A percentile compares a stretch with the other conserved stretches of the same genome.
Evolutionary conservation across 2,113 vertebrate genomes (phyloP).

Genomic region (Chauna torquata): DNA sequence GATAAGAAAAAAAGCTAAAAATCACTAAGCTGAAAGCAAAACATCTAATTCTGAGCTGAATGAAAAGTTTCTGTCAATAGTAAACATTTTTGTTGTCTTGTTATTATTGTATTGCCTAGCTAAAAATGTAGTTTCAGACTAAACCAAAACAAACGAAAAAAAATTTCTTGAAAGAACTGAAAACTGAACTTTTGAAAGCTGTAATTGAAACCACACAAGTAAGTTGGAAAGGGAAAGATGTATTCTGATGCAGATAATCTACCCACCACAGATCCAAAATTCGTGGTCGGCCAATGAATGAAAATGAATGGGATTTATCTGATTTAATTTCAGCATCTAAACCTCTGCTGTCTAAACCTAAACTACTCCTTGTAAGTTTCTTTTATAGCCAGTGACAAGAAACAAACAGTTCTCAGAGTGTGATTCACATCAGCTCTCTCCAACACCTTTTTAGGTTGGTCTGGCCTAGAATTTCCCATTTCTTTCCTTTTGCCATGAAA

Average conservation of each 20-base stretch:
- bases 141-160: constrained; percentile 41
- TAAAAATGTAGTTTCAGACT: constrained; percentile 24
- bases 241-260: not conserved
- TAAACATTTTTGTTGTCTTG: constrained; percentile 46
- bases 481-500: not conserved
- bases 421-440: not conserved
- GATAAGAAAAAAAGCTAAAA: constrained; percentile 5
- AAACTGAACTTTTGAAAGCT: constrained; percentile 29
- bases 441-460: not conserved
- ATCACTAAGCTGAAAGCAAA: not conserved
- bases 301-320: not conserved
- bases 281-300: not conserved
- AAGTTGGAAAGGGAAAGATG: not conserved
- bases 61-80: constrained; percentile 35
- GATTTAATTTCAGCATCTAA: not conserved
- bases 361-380: not conserved
- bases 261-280: not conserved
- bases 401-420: rapidly evolving
- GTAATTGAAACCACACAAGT: constrained; percentile 33
- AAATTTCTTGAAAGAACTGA: not conserved
- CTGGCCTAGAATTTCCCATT: not conserved
- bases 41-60: constrained; percentile 5
- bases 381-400: not conserved
- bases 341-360: not conserved
- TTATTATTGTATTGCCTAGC: constrained; percentile 30